These are phyloP conservation scores for Lepidocolaptes lacrymiger DNA, from an alignment of 2,797 vertebrate species.

Conservation along the genomic window DNA sequence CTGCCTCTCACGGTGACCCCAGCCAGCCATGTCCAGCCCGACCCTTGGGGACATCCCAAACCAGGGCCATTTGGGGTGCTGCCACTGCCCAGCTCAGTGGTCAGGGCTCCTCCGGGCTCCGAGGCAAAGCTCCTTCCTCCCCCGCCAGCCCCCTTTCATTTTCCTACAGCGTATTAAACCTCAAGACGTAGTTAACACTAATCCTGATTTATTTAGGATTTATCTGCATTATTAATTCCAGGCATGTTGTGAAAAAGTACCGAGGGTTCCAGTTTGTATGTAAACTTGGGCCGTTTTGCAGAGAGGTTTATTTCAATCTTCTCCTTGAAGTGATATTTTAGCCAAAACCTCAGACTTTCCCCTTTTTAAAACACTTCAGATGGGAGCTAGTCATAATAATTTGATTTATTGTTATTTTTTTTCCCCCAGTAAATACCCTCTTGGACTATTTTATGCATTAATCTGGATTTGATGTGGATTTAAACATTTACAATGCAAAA, in stretches of 20 bases:
- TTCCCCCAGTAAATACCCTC: slow-evolving; percentile 62
- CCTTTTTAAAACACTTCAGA: slow-evolving; percentile 65
- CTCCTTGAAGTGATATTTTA: slow-evolving; percentile 52
- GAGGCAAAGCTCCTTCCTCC: slow-evolving; percentile 55
- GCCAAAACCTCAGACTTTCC: slow-evolving; percentile 63
- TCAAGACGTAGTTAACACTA: slow-evolving; percentile 85
- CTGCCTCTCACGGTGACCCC: background rate
- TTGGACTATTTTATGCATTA: slow-evolving; percentile 93
- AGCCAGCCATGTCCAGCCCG: slow-evolving; percentile 54
- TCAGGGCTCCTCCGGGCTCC: background rate
- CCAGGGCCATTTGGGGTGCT: too few species aligned
- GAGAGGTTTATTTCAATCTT: slow-evolving; percentile 60
- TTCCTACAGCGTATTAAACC: slow-evolving; percentile 76
- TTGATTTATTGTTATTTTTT: slow-evolving; percentile 71
- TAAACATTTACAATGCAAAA: slow-evolving; percentile 99
- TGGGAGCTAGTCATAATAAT: slow-evolving; percentile 62
- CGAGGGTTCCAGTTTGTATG: slow-evolving; percentile 54
- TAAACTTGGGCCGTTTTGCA: slow-evolving; percentile 64
- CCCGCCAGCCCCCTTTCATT: slow-evolving; percentile 74
- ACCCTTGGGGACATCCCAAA: too few species aligned
- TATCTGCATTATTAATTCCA: slow-evolving; percentile 97
- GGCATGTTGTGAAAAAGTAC: slow-evolving; percentile 73
- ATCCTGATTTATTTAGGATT: slow-evolving; percentile 97
- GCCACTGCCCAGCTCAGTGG: too few species aligned
- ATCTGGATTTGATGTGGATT: slow-evolving; percentile 96